Conservation (phyloP, 1,140 invertebrate genomes). For the Rhysida immarginata region DNA sequence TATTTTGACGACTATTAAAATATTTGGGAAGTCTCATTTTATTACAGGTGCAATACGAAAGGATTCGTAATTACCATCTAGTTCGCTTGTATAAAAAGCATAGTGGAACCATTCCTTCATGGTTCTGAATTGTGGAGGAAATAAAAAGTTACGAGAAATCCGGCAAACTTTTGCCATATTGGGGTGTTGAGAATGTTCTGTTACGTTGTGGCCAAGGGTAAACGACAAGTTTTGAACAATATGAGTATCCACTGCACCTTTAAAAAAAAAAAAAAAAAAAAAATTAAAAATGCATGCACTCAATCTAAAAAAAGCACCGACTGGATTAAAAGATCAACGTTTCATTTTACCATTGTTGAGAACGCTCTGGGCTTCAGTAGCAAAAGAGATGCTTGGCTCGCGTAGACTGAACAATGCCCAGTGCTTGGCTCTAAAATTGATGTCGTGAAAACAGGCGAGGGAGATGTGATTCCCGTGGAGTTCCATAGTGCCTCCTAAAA, state of each 20-base stretch:
- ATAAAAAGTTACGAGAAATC: conserved; percentile 74
- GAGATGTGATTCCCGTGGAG: conserved; percentile 77
- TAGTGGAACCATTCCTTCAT: conserved; percentile 94
- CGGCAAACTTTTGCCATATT: conserved; percentile 80
- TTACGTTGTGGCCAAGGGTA: conserved; percentile 44
- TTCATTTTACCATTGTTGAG: conserved; percentile 16
- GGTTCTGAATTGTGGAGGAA: conserved; percentile 86
- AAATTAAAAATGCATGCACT: background rate
- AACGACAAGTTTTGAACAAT: conserved; percentile 56
- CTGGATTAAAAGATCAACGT: background rate
- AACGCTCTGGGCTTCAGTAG: conserved; percentile 81
- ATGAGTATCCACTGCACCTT: conserved; percentile 26
- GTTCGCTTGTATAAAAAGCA: conserved; percentile 80
- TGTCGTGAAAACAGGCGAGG: conserved; percentile 90
- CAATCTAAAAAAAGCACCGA: background rate
- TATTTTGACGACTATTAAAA: too few species aligned
- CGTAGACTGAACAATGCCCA: conserved; percentile 92
- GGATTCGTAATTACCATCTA: conserved; percentile 67
- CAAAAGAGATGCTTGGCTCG: conserved; percentile 86
- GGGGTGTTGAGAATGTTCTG: conserved; percentile 44
- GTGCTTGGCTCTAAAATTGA: conserved; percentile 91
- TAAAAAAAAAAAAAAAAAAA: background rate
- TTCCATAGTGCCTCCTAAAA: conserved; percentile 85
- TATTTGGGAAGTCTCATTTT: too few species aligned
- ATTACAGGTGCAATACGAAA: background rate